Evolutionary conservation across 2,888 invertebrate genomes (phyloP).

Genomic region (Mantis religiosa): DNA sequence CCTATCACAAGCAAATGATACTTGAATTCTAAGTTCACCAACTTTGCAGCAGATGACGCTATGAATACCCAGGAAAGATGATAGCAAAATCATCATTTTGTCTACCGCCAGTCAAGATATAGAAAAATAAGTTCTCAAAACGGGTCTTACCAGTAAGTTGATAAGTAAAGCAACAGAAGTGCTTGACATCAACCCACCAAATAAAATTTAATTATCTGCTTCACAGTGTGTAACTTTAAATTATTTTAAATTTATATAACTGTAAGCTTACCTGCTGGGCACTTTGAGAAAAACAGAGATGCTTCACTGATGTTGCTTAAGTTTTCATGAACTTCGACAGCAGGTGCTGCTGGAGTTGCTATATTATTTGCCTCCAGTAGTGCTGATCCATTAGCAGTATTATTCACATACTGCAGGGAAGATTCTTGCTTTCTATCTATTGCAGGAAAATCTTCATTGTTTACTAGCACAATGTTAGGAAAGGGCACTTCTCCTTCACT

Average conservation of each 20-base stretch:
- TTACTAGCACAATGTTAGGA: not conserved
- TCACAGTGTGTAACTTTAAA: too few relatives aligned
- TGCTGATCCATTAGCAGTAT: not conserved
- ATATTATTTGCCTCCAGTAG: not conserved
- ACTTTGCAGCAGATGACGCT: too few relatives aligned
- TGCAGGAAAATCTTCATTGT: not conserved
- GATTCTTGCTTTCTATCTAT: not conserved
- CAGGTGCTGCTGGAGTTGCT: not conserved
- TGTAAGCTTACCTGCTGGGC: constrained; percentile 41
- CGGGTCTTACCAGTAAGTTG: too few relatives aligned
- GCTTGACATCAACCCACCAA: too few relatives aligned
- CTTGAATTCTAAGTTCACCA: too few relatives aligned
- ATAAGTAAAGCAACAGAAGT: too few relatives aligned
- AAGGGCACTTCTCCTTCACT: not conserved
- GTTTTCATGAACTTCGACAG: not conserved
- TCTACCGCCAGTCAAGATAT: not conserved
- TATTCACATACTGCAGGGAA: not conserved
- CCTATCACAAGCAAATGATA: too few relatives aligned
- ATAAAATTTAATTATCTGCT: too few relatives aligned
- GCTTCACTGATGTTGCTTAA: not conserved
- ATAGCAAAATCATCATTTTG: not conserved
- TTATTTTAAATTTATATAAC: not conserved
- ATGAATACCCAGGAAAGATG: not conserved
- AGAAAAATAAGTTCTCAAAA: too few relatives aligned
- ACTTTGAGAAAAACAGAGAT: constrained; percentile 47